Base-by-base conservation (phyloP, 2,888 invertebrate genomes). In the Pseudoips prasinana region DNA sequence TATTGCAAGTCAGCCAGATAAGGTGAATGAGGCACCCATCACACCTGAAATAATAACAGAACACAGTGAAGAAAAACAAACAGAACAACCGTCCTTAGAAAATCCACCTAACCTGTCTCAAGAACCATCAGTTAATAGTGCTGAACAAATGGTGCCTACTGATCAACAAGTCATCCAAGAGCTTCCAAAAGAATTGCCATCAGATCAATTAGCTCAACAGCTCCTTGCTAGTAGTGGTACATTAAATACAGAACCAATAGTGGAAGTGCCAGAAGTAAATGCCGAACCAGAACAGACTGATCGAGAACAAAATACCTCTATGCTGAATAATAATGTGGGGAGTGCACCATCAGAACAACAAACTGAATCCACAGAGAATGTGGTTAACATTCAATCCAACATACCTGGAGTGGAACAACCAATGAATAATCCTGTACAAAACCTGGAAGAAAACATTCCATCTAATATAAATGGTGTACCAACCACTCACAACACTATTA, bases 271-370 rank as follows among this genome's bases (percentile, higher is more conserved):
- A 69, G 8, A 63, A 63, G 40, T 29, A 58, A 41, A 52, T 69
- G 35, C 33, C 29, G 57, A 68, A 39, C 36, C 62, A 25, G 59
- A 64, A 32, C 36, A 47, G 25, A 39, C 29, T 47, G 62, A 64
- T 22, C 47, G 46, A 41, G 76, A 75, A 53, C 58, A 60, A 46
- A 77, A 74, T 51, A 47, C 41, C 33, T 69, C 72, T 37, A 34
- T 54, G 8, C 33, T 46, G 19, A 35, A 53, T 22, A 47, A 32
- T 29, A 50, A 56, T 34, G 8, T 34, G 25, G 39, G 51, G 1
- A 47, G 50, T 45, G 20, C 44, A 10, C 51, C 61, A 44, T 30
- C 48, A 35, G 39, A 49, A 36, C 43, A 47, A 46, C 49, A 64
- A 31, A 38, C 35, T 43, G 51, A 60, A 25, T 23, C 49, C n/a